phyloP scores from a whole-genome alignment of 2,113 vertebrate genomes.

The Actenoides lindsayi region DNA sequence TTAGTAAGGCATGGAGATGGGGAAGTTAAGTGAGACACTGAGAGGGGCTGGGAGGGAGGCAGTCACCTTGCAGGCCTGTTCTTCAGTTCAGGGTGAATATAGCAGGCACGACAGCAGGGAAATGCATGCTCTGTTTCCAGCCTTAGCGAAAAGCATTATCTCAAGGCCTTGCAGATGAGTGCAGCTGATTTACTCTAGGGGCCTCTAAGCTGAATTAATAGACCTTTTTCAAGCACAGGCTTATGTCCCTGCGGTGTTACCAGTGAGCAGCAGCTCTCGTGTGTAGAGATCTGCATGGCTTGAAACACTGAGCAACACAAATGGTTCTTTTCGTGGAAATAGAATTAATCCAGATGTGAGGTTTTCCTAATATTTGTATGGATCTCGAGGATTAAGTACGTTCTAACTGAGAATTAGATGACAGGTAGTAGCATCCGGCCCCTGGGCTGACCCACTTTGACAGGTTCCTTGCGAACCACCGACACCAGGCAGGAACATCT shows the following conservation, averaged over 20 bases:
- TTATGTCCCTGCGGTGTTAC: background rate
- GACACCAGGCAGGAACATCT: background rate
- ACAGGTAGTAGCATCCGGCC: background rate
- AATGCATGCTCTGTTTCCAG: background rate
- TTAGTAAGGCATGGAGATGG: background rate
- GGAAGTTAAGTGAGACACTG: background rate
- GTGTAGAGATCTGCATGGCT: background rate
- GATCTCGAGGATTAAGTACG: background rate
- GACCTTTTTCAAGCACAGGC: background rate
- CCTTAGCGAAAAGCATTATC: background rate
- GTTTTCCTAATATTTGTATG: background rate
- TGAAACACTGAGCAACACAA: accelerated
- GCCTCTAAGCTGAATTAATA: background rate
- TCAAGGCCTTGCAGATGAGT: background rate
- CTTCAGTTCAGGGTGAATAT: accelerated
- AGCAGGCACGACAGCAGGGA: accelerated
- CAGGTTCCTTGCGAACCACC: background rate
- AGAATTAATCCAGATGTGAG: background rate
- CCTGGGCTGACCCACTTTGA: background rate
- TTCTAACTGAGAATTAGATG: background rate
- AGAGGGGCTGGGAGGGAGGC: background rate
- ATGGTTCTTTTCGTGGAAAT: background rate
- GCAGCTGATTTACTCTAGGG: background rate
- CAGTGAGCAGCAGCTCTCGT: background rate
- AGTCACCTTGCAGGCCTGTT: background rate